Evolutionary conservation across 2,113 vertebrate species (phyloP).

Genomic region (Rattus rattus): DNA sequence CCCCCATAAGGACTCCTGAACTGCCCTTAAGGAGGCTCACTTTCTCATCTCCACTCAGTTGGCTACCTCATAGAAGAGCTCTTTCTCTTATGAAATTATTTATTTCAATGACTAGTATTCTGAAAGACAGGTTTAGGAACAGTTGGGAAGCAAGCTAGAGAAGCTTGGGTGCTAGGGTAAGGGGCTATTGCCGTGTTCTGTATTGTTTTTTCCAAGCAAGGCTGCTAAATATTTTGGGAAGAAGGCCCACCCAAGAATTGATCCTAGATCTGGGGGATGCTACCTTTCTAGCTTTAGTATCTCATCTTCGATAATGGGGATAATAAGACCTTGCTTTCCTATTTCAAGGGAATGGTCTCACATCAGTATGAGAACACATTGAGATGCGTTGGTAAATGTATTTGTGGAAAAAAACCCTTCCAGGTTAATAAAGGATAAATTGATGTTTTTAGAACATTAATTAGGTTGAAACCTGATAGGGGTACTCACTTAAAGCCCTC

Average conservation of each 20-base stretch:
- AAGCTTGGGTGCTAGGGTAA: neutral
- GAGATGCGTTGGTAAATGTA: neutral
- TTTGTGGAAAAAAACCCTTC: neutral
- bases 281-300: neutral
- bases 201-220: too few species aligned
- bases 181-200: neutral
- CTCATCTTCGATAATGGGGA: neutral
- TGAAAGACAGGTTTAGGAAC: neutral
- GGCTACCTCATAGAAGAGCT: neutral
- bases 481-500: neutral
- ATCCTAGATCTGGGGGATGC: neutral
- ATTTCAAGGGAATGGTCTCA: neutral
- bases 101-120: neutral
- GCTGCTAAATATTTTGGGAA: neutral
- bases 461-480: neutral
- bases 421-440: neutral
- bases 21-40: neutral
- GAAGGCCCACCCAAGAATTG: neutral
- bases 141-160: neutral
- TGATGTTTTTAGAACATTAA: neutral
- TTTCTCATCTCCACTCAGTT: neutral
- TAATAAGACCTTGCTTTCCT: neutral
- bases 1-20: neutral
- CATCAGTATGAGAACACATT: neutral
- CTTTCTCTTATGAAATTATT: neutral